phyloP scores from a whole-genome alignment of 1,140 invertebrate genomes.

The Neuroterus valhalla region DNA sequence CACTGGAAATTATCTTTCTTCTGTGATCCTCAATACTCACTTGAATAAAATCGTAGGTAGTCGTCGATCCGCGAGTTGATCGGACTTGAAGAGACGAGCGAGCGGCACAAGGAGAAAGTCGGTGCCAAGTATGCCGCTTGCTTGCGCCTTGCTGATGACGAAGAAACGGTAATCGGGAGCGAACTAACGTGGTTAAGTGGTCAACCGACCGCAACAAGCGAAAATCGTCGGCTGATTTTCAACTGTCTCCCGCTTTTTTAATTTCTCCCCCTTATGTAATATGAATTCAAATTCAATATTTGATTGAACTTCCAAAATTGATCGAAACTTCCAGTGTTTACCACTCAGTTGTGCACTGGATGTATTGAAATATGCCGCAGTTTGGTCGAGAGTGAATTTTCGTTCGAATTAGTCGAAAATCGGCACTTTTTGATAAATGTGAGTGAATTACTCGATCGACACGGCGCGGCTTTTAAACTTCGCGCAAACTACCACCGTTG shows the following conservation, averaged over 20 bases:
- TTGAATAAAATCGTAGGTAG: not conserved
- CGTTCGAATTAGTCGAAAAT: not conserved
- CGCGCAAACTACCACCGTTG: conserved; percentile 17
- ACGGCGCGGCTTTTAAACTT: conserved; percentile 31
- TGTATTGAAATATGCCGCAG: too few species aligned
- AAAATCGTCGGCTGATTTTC: not conserved
- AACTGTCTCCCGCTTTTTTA: too few species aligned
- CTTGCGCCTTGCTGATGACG: conserved; percentile 26
- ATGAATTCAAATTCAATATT: too few species aligned
- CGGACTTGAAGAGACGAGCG: conserved; percentile 11
- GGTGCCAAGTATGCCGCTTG: conserved; percentile 20
- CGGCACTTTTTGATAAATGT: not conserved
- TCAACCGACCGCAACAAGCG: not conserved
- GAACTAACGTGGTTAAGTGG: conserved; percentile 15
- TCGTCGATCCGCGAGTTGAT: conserved; percentile 26
- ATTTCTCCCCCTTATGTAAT: too few species aligned
- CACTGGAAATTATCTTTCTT: not conserved
- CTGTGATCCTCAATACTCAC: not conserved
- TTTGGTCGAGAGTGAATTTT: not conserved
- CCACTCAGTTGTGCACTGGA: too few species aligned
- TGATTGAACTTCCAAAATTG: too few species aligned
- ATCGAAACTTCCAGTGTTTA: too few species aligned
- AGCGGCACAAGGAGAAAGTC: conserved; percentile 24
- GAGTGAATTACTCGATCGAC: too few species aligned
- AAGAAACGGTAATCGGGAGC: conserved; percentile 23